These are phyloP conservation scores for Busseola fusca DNA, from an alignment of 2,888 invertebrate genomes.

Conservation along the genomic window DNA sequence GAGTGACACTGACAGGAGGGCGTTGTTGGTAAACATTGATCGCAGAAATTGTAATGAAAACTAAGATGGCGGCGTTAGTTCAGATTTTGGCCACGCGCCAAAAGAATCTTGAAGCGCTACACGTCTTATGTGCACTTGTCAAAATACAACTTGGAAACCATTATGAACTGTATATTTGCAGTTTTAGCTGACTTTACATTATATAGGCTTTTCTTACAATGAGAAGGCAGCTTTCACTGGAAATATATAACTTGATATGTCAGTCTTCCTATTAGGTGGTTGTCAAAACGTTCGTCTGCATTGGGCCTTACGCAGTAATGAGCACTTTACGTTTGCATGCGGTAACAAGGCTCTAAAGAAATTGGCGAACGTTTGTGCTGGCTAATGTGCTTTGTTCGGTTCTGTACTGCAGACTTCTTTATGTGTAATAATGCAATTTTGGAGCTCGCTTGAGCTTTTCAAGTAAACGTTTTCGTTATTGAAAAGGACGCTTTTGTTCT, in stretches of 20 bases:
- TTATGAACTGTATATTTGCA: no score
- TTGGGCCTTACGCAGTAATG: conserved; percentile 66
- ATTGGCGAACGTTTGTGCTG: conserved; percentile 50
- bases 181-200: no score
- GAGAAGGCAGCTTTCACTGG: neutral
- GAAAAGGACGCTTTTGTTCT: conserved; percentile 27
- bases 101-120: neutral
- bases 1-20: neutral
- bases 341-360: conserved; percentile 50
- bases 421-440: conserved; percentile 38
- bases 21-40: neutral
- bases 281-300: conserved; percentile 19
- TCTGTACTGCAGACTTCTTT: conserved; percentile 20
- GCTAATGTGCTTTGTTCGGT: conserved; percentile 46
- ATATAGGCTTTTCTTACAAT: neutral
- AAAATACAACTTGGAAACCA: neutral
- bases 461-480: conserved; percentile 22
- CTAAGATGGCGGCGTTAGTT: neutral
- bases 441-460: conserved; percentile 23
- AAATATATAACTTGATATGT: neutral
- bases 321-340: conserved; percentile 62
- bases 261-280: neutral
- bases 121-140: neutral
- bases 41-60: neutral
- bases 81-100: neutral